Base-by-base conservation (phyloP, 2,888 invertebrate species). In the Agriopis marginaria region DNA sequence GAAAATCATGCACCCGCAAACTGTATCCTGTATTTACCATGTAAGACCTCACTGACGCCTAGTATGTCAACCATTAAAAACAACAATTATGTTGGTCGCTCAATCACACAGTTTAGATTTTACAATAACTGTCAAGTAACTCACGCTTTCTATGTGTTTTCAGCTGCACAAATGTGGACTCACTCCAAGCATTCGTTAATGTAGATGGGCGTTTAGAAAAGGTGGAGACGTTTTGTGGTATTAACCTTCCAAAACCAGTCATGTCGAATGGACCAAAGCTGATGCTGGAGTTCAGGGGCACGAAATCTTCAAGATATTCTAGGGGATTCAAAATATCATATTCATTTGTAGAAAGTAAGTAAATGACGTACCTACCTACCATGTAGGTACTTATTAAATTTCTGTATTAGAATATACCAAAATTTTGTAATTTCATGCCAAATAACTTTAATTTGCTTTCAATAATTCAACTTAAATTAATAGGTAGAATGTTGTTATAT, bases 241-340 rank as follows among this genome's bases (percentile, higher is more conserved):
- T 95, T 49, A 96, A 96, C 75, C 89, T 97, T 63, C 98, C 99
- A 0, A 97, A 97, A 77, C 98, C 98, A 68, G 95, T 99, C 75
- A 99, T 99, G 99, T 99, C 99, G 69, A 98, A 97, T 85, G 98
- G 98, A 53, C 97, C 97, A 61, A 95, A 97, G 82, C 94, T 99
- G 84, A 96, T 97, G 86, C 92, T 99, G 68, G 98, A 98, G 89
- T 99, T 99, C 87, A 95, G 96, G 71, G 98, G 98, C 59, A 95
- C 96, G 63, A 95, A 96, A 80, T 97, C 97, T n/a, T 97, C 97
- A 40, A 95, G 97, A 79, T 96, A 96, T 80, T 96, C 97, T 60
- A 96, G 97, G 82, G 98, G 98, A 73, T 99, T 98, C 90, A 97
- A 97, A 86, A 98, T 98, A 74, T 96, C 96, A 68, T 99, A 97